phyloP scores from a whole-genome alignment of 2,888 invertebrate species.

The Pyrochroa serraticornis region DNA sequence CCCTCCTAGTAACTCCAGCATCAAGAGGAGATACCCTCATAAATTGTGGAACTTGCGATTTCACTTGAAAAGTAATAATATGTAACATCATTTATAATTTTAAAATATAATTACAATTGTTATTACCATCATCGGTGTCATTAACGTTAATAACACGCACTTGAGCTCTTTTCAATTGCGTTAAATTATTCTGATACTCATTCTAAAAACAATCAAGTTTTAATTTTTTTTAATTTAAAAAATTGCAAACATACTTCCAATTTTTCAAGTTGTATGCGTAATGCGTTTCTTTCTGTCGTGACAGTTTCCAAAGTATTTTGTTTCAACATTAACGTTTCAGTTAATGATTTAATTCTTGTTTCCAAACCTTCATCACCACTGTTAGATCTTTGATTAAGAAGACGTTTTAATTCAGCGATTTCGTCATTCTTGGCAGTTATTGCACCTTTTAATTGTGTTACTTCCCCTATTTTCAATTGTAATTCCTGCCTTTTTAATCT shows the following conservation, averaged over 20 bases:
- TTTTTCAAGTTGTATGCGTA: constrained; percentile 83
- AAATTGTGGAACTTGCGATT: constrained; percentile 72
- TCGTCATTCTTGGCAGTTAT: constrained; percentile 55
- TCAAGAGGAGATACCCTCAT: constrained; percentile 79
- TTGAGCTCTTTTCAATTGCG: constrained; percentile 61
- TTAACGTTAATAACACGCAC: constrained; percentile 64
- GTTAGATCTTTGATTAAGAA: constrained; percentile 52
- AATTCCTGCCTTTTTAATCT: constrained; percentile 52
- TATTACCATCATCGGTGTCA: constrained; percentile 66
- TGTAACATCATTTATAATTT: constrained; percentile 2
- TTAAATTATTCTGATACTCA: constrained; percentile 65
- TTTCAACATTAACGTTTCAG: constrained; percentile 83
- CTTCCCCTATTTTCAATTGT: constrained; percentile 58
- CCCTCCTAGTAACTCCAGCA: constrained; percentile 73
- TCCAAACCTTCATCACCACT: constrained; percentile 61
- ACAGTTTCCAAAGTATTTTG: constrained; percentile 84
- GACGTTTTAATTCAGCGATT: constrained; percentile 53
- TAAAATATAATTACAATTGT: not conserved
- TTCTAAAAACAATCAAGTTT: constrained; percentile 57
- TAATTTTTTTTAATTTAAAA: constrained; percentile 56
- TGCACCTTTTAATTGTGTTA: constrained; percentile 54
- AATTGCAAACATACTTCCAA: constrained; percentile 65
- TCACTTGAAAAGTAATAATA: constrained; percentile 55
- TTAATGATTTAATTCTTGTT: constrained; percentile 66
- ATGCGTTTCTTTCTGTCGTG: constrained; percentile 84